These are phyloP conservation scores for Microtus richardsoni DNA, from an alignment of 2,113 vertebrate genomes.

Conservation along the genomic window DNA sequence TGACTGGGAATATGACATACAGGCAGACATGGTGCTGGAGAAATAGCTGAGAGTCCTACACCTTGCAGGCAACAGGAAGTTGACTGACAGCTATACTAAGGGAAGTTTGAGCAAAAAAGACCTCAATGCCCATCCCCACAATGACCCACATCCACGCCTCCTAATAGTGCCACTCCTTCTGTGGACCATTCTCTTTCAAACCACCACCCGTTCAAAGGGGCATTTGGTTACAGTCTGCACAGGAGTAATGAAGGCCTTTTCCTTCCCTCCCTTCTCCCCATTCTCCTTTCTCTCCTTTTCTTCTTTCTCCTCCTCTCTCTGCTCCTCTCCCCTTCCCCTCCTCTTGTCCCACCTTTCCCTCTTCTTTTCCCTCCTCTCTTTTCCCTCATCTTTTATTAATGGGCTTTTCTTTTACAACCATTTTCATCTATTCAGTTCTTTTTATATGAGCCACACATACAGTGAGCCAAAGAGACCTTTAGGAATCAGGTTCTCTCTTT, in stretches of 20 bases:
- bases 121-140: neutral
- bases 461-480: neutral
- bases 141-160: neutral
- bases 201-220: neutral
- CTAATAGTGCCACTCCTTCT: neutral
- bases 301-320: neutral
- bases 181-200: neutral
- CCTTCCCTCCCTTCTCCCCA: neutral
- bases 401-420: neutral
- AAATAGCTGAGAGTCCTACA: neutral
- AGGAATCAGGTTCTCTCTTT: neutral
- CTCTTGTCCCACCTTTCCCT: neutral
- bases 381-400: neutral
- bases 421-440: neutral
- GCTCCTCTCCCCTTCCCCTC: neutral
- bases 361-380: neutral
- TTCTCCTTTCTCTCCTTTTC: neutral
- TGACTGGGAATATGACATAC: neutral
- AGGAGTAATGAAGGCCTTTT: neutral
- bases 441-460: neutral
- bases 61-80: neutral
- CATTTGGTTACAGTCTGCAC: neutral
- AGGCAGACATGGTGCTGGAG: no score
- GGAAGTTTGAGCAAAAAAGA: neutral
- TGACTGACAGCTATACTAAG: neutral